Conservation (phyloP, 2,113 vertebrate genomes). For the Poicephalus meyeri region DNA sequence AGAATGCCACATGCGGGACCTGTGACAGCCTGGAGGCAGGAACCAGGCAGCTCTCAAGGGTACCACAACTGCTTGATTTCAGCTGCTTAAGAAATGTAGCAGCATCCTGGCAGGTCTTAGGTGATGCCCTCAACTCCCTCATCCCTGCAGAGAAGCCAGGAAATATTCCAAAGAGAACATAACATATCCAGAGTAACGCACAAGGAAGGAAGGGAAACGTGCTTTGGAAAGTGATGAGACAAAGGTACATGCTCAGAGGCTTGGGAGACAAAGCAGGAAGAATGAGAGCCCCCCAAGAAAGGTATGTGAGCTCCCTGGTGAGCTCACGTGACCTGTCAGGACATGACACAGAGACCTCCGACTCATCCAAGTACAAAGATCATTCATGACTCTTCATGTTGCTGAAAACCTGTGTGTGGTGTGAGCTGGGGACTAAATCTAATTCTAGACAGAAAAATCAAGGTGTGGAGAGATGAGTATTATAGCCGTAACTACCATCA, state of each 20-base stretch:
- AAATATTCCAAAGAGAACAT: neutral
- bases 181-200: neutral
- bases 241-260: neutral
- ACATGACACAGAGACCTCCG: neutral
- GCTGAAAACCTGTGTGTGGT: neutral
- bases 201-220: fast-evolving
- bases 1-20: fast-evolving
- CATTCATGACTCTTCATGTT: neutral
- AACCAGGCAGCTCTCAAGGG: neutral
- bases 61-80: neutral
- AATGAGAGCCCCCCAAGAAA: neutral
- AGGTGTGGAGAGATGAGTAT: neutral
- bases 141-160: neutral
- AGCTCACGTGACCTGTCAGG: neutral
- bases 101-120: neutral
- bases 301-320: neutral
- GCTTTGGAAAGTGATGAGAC: neutral
- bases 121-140: neutral
- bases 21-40: neutral
- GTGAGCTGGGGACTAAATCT: neutral
- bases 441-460: neutral
- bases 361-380: neutral
- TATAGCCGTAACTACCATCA: neutral
- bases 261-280: neutral
- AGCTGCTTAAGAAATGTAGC: neutral